Base-by-base conservation (phyloP, 2,797 vertebrate genomes). In the Tokudaia muenninki region DNA sequence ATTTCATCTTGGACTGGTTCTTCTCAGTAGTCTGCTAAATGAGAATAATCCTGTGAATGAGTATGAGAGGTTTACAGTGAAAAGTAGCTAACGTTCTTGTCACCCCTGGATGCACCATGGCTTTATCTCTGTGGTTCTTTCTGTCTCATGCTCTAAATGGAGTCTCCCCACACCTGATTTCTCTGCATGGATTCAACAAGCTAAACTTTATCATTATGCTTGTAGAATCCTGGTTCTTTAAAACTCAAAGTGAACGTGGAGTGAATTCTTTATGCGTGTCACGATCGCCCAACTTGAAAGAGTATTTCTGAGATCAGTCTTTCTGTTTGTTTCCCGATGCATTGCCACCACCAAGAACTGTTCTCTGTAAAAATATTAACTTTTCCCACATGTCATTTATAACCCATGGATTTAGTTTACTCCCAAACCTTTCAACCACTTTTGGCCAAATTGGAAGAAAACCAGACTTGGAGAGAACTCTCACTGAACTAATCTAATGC, bases 401-500 rank as follows among this genome's bases (percentile, higher is more conserved):
- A 93, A 89, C 91, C 41, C 34, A 55, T 65, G 61, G 50, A 89
- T 89, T 90, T 86, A 93, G 90, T 96, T 94, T 91, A 92, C 50
- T 96, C 94, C 93, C 87, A 87, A 93, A 88, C 44, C 75, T 94
- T 94, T 24, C 52, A 91, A 12, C 61, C 34, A 82, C 77, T 90
- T 90, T 94, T 91, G 75, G 83, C 91, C 96, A 97, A 95, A 83
- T 91, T 81, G 87, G 63, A 97, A 97, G 75, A 41, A 94, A 94
- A 95, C 37, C 12, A 26, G 94, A 80, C 41, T 96, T 81, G 26
- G 22, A 89, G 91, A 91, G 81, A 91, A 70, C 75, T 72, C 75
- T 50, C 41, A 31, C 44, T 67, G 41, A 90, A 61, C 24, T 95
- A 72, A 94, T 92, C 78, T 92, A 94, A 77, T 92, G 93, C 59